Base-by-base conservation (phyloP, 1,140 invertebrate genomes). In the Drosophila pruinosa region DNA sequence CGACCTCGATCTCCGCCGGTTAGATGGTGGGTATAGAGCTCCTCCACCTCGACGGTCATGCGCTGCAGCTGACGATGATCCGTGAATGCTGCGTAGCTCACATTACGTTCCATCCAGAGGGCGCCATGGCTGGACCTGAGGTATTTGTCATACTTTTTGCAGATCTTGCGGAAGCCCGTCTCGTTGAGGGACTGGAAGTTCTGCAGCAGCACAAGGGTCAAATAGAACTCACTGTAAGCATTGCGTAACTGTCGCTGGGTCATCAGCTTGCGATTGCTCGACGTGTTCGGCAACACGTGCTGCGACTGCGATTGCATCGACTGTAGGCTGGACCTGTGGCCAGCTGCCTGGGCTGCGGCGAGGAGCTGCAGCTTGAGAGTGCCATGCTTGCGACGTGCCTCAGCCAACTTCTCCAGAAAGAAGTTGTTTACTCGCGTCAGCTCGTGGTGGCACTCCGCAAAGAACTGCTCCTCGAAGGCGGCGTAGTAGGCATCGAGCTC, bases 141-240 rank as follows among this genome's bases (percentile, higher is more conserved):
- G 15, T 88, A 59, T 91, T 99, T 99, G 92, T 99, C 99, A 91
- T 99, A 98, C 92, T 99, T 99, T 91, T 99, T 99, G 24, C 99
- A 93, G 88, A 99, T 99, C 93, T 99, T 99, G 61, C 98, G 94
- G 92, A 99, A 99, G 0, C 99, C 99, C 7, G 98, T 99, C 83
- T 98, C 98, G 92, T 99, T 99, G 4, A 99, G 92, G 85, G 98
- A 98, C 90, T 97, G 96, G 77, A 96, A 97, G 80, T 97, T 97
- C 79, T 97, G 96, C 19, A 97, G 92, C 2, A 99, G 93, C 70
- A 99, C 98, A 12, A 99, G 90, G 75, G 97, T 98, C 0, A 99
- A 93, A 91, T 99, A 99, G 92, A 99, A 99, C 93, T 99, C 99
- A 75, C 97, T 98, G 91, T 99, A 99, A 0, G 98, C 98, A 45